A percentile compares a stretch with the other conserved stretches of the same genome.
Evolutionary conservation across 92 coral and sea anemone genomes (phyloP).

Genomic region (Porites cylindrica): DNA sequence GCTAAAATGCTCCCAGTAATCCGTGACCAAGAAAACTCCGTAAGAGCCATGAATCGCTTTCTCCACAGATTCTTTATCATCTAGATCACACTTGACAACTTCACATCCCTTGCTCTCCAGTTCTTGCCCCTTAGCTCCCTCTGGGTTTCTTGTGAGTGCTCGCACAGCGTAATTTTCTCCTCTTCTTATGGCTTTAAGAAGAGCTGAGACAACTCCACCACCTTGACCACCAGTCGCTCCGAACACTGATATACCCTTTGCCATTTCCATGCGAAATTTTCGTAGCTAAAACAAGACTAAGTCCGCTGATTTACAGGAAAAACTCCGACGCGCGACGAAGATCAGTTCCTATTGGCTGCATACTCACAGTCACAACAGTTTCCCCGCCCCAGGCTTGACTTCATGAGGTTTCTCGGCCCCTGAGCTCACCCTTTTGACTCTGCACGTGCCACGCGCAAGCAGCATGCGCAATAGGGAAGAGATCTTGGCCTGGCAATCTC

Average conservation of each 20-base stretch:
- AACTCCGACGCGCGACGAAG: background rate
- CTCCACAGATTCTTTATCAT: conserved; percentile 69
- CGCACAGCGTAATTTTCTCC: conserved; percentile 59
- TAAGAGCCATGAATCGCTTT: conserved; percentile 70
- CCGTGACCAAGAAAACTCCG: conserved; percentile 83
- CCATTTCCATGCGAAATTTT: conserved; percentile 1
- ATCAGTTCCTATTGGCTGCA: too few relatives aligned
- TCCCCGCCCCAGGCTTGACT: too few relatives aligned
- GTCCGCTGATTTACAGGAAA: too few relatives aligned
- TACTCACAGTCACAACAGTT: too few relatives aligned
- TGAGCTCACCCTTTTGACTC: too few relatives aligned
- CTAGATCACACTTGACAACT: conserved; percentile 66
- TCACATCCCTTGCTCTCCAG: conserved; percentile 77
- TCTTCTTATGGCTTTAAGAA: conserved; percentile 18
- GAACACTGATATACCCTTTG: conserved; percentile 70
- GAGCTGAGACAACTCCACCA: conserved; percentile 69
- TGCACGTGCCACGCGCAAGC: too few relatives aligned
- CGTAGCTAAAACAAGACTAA: background rate
- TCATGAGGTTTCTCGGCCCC: too few relatives aligned
- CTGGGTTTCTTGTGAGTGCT: conserved; percentile 74
- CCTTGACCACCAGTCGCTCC: conserved; percentile 88
- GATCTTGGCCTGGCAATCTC: too few relatives aligned
- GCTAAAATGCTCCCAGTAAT: conserved; percentile 83
- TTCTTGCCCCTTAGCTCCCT: conserved; percentile 60
- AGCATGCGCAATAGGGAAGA: too few relatives aligned